These are phyloP conservation scores for Nylanderia fulva DNA, from an alignment of 1,140 invertebrate genomes.

Conservation along the genomic window DNA sequence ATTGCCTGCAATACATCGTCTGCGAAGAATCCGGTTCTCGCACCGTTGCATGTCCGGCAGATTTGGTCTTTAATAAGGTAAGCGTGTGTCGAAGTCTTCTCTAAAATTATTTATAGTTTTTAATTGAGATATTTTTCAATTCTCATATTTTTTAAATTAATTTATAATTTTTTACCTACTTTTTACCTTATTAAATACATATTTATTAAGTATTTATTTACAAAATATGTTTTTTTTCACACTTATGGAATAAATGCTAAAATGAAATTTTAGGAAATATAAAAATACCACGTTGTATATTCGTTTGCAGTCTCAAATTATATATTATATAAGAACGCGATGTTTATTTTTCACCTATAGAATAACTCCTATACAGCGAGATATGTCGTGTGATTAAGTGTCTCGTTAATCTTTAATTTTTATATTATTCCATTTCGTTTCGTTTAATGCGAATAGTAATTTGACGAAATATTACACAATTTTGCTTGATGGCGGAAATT, in stretches of 20 bases:
- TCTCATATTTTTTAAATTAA: neutral
- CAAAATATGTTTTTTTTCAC: neutral
- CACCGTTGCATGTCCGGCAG: constrained; percentile 35
- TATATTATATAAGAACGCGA: neutral
- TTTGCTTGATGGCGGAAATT: neutral
- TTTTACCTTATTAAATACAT: too few species aligned
- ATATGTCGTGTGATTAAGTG: neutral
- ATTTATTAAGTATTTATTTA: too few species aligned
- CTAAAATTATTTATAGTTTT: neutral
- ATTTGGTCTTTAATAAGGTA: constrained; percentile 65
- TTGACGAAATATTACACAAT: neutral
- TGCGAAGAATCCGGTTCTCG: constrained; percentile 32
- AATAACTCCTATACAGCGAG: neutral
- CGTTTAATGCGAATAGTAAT: neutral
- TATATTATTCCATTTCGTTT: neutral
- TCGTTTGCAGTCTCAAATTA: neutral
- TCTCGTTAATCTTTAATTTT: constrained; percentile 7
- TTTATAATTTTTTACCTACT: too few species aligned
- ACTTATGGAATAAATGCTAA: neutral
- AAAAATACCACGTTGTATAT: too few species aligned
- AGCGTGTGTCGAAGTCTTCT: neutral
- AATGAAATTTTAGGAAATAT: neutral
- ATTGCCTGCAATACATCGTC: constrained; percentile 65
- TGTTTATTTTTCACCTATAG: neutral
- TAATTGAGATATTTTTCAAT: neutral